A percentile compares a stretch with the other conserved stretches of the same genome.
These are phyloP conservation scores for Cinclus cinclus DNA, from an alignment of 2,113 vertebrate genomes.

Conservation along the genomic window DNA sequence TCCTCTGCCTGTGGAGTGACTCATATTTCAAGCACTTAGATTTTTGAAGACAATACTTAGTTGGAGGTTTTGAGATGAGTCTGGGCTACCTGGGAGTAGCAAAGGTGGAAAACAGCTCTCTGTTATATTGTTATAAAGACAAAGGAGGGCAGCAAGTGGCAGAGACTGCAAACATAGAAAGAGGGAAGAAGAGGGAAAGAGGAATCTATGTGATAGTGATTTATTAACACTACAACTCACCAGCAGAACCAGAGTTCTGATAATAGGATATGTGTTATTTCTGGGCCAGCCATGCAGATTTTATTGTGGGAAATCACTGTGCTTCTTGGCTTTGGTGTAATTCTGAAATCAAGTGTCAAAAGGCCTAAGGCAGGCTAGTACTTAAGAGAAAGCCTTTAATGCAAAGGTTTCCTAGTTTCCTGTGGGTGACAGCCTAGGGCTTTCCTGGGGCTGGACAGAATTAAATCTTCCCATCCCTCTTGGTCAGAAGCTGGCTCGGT, in stretches of 20 bases:
- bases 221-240: background rate
- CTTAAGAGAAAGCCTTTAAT: background rate
- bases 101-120: background rate
- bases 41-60: background rate
- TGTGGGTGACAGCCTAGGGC: background rate
- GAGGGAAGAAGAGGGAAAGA: background rate
- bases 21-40: background rate
- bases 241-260: background rate
- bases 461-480: background rate
- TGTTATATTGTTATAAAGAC: background rate
- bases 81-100: background rate
- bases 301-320: background rate
- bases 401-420: background rate
- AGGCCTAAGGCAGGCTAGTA: background rate
- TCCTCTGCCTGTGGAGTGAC: background rate
- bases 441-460: background rate
- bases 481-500: background rate
- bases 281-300: rapidly evolving
- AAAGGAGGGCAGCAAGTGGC: background rate
- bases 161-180: background rate
- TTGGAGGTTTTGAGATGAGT: background rate
- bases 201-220: background rate
- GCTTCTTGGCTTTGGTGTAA: background rate
- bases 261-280: background rate
- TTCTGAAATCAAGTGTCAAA: background rate